Percentiles rank a stretch among this genome's conserved stretches.
Evolutionary conservation across 2,888 invertebrate species (phyloP).

Genomic region (Iphiclides podalirius): DNA sequence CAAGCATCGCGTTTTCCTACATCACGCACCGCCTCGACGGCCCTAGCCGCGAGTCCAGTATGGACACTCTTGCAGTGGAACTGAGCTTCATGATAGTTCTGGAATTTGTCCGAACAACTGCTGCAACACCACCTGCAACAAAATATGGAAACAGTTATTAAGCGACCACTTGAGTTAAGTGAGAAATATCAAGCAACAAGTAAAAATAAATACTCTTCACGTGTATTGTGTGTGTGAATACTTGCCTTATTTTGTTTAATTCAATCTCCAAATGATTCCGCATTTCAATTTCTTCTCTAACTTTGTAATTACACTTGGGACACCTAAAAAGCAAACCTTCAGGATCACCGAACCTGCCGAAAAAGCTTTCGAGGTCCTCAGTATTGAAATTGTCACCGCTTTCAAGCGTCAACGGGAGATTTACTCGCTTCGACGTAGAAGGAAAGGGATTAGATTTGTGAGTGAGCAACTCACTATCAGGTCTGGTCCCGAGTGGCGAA

Average conservation of each 20-base stretch:
- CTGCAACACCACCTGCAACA: slow-evolving; percentile 65
- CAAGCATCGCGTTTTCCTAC: slow-evolving; percentile 47
- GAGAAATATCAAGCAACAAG: slow-evolving; percentile 10
- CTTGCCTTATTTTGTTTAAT: slow-evolving; percentile 62
- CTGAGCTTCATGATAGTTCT: slow-evolving; percentile 65
- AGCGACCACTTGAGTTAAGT: too few relatives aligned
- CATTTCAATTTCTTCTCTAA: slow-evolving; percentile 48
- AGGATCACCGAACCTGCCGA: slow-evolving; percentile 53
- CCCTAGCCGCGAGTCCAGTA: slow-evolving; percentile 38
- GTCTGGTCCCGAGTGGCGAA: too few relatives aligned
- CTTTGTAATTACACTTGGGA: slow-evolving; percentile 51
- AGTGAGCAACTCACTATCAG: slow-evolving; percentile 44
- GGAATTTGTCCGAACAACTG: slow-evolving; percentile 48
- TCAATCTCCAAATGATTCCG: slow-evolving; percentile 62
- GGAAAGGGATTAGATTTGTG: slow-evolving; percentile 33
- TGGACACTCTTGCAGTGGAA: slow-evolving; percentile 58
- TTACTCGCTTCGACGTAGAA: slow-evolving; percentile 11
- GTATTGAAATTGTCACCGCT: slow-evolving; percentile 16
- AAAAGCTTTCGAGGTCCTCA: slow-evolving; percentile 46
- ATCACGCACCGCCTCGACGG: slow-evolving; percentile 51
- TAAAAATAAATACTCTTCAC: too few relatives aligned
- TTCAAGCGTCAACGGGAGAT: not conserved
- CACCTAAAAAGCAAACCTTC: slow-evolving; percentile 45
- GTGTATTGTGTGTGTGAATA: too few relatives aligned
- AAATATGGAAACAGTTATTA: too few relatives aligned